A percentile compares a stretch with the other conserved stretches of the same genome.
Conservation (phyloP, 2,888 invertebrate species). For the Cosmia pyralina region DNA sequence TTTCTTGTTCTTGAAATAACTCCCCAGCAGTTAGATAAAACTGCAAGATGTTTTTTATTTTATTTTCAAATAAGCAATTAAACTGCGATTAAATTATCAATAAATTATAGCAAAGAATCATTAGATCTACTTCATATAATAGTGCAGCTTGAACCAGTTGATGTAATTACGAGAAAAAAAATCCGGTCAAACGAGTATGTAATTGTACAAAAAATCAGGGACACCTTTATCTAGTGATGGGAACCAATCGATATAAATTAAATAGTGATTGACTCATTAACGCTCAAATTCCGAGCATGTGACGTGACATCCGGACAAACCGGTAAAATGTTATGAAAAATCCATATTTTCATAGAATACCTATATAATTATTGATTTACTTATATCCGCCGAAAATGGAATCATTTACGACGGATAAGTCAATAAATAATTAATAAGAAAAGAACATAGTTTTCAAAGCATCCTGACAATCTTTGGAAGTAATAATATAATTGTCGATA, state of each 20-base stretch:
- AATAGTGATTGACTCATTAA: constrained; percentile 62
- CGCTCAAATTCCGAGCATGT: constrained; percentile 44
- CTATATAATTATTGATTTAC: background rate
- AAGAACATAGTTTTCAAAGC: background rate
- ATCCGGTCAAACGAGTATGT: constrained; percentile 66
- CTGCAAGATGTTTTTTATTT: constrained; percentile 1
- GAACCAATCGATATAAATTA: constrained; percentile 66
- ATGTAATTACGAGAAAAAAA: constrained; percentile 65
- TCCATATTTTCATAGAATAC: background rate
- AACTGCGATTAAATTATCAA: constrained; percentile 39
- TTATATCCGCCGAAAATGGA: background rate
- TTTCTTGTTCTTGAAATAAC: constrained; percentile 9
- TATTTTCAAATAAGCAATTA: constrained; percentile 15
- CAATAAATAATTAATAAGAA: background rate
- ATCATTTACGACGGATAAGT: no score
- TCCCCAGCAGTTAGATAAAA: constrained; percentile 5
- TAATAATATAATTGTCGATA: background rate
- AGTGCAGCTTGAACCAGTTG: constrained; percentile 66
- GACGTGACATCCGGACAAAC: constrained; percentile 38
- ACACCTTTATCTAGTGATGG: constrained; percentile 67
- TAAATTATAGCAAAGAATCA: constrained; percentile 52
- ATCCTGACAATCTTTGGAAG: background rate
- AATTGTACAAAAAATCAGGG: constrained; percentile 69
- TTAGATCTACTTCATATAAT: constrained; percentile 56
- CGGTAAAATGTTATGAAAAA: constrained; percentile 26